Base-by-base conservation (phyloP, 2,888 invertebrate genomes). In the Phaedon cochleariae region DNA sequence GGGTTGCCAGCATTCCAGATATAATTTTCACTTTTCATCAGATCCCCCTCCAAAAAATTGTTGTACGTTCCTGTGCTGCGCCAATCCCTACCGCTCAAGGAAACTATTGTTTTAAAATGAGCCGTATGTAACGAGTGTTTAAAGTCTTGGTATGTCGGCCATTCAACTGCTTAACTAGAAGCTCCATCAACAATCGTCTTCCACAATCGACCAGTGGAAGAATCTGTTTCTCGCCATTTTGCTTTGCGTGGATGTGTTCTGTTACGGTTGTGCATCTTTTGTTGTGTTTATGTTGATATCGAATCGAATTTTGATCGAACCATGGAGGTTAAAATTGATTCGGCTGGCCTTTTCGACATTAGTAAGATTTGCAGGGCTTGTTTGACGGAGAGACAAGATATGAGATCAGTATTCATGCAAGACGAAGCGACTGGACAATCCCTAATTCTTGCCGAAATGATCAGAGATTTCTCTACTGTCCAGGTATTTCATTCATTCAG, bases 191-290 rank as follows among this genome's bases (percentile, higher is more conserved):
- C 72, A 68, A 64, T 55, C 67, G 68, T 73, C 63, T 72, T 70
- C 71, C 80, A 82, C 84, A 84, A 83, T 84, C 84, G 84, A 83
- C 84, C 84, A 84, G 84, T 83, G 83, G 82, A 83, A 83, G 79
- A 79, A 78, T 80, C 80, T 73, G 74, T 74, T 59, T 74, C 77
- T 79, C 80, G 82, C 82, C 80, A 81, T 81, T n/a, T 81, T 81
- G 76, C 79, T 80, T 80, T 79, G 76, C 76, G 78, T 74, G 7
- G 26, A 5, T 26, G 26, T 26, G 26, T 7, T 26, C 7, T 26
- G 26, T 26, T 26, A 5, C 3, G 4, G 3, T 26, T 26, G 26
- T 26, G 7, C 26, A 26, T 26, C 26, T 26, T 26, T 26, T 76
- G 75, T 78, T 80, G 80, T 82, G 75, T 77, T 60, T 64, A 15